Base-by-base conservation (phyloP, 1,140 invertebrate genomes). In the Augochlora pura region DNA sequence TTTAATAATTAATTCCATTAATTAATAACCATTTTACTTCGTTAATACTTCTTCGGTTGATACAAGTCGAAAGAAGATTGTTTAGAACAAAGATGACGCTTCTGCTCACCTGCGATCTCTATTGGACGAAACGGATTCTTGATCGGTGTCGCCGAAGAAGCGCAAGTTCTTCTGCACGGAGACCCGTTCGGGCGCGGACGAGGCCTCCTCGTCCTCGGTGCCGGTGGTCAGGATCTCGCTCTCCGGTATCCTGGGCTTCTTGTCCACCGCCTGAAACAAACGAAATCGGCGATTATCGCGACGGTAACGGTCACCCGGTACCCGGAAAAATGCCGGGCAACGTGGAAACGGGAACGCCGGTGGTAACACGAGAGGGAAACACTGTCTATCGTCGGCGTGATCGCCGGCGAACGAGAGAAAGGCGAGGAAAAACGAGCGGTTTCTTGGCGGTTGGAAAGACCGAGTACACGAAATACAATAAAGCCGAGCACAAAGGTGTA, bases 141-240 rank as follows among this genome's bases (percentile, higher is more conserved):
- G 93, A 88, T 97, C 96, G 2, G 96, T 97, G 89, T 97, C 96
- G 2, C 96, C 96, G 90, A 97, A 97, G 93, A 97, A 97, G 46
- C 96, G 94, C 8, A 97, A 93, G 91, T 95, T 96, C 86, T 96
- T 96, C 84, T 93, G 91, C 49, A 91, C 91, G 23, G 90, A 92
- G 46, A 88, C 87, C 74, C 91, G 85, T 84, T 93, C 92, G 39
- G 92, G 92, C 25, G 89, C 89, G 32, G 91, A 91, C 66, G 89
- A 92, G 66, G 87, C 90, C 81, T 91, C 91, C 74, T 93, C 91
- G 81, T 93, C 91, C 89, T 94, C 86, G 82, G 94, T 82, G 87
- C 92, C 84, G 69, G 94, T 92, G 65, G 90, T 93, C 75, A 92
- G 80, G 79, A 92, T 92, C 85, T 92, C 91, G 79, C 91, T 92